Evolutionary conservation across 2,797 vertebrate species (phyloP), one percentile per base, ranked within the genome.

Genomic region (Coluber constrictor): DNA sequence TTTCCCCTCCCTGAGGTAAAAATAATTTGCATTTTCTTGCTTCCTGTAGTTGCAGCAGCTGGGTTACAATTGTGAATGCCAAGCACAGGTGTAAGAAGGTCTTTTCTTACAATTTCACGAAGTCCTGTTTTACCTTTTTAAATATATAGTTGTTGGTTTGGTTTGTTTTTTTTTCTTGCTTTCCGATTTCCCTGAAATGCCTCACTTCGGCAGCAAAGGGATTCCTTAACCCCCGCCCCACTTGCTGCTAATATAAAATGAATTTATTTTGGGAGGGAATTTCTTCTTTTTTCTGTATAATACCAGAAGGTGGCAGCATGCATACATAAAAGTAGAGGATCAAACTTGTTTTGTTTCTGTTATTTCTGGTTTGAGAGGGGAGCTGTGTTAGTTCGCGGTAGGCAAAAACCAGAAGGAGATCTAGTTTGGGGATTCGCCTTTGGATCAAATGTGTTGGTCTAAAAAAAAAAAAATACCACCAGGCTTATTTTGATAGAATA

Each of bases 251-350:
- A 54, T 16, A 11, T 55, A n/a, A 16, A 87, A n/a, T 89, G 7
- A 89, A 61, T 18, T 10, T 86, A 37, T 57, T 79, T 59, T 37
- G 70, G 29, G 56, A 32, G 54, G 55, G 1, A 2, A 51, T 23
- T 12, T 20, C 13, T 7, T 18, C 55, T 5, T 59, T 7, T 7
- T 59, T 12, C 43, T 23, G 25, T 20, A 20, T 60, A 32, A 20
- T 37, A 55, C 86, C 92, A 79, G 37, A 56, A 91, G 90, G 86
- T 60, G 92, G 89, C 43, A 15, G 54, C 57, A 20, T n/a, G 6
- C 25, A 47, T 87, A 57, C 27, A 70, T 61, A 37, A 83, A 83
- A 15, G 74, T 4, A 79, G 32, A 79, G 9, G 8, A 79, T 8
- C 74, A 23, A 79, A 23, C 8, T 79, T 79, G 32, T 20, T 79